Conservation (phyloP, 2,888 invertebrate genomes). For the Pteria penguin region DNA sequence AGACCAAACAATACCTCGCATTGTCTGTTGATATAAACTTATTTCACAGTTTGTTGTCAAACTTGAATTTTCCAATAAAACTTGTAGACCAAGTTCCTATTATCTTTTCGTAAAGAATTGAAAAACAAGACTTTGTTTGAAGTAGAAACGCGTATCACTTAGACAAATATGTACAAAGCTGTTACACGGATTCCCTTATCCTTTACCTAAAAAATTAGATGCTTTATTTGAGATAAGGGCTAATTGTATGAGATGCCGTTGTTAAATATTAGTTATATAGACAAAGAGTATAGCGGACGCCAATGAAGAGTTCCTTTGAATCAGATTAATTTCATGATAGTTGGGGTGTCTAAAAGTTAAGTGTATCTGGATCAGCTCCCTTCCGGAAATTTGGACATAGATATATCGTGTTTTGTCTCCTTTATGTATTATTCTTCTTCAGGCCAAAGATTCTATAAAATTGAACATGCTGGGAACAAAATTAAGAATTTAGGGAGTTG, state of each 20-base stretch:
- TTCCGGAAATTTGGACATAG: neutral
- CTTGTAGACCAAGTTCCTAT: neutral
- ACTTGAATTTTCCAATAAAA: neutral
- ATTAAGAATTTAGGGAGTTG: neutral
- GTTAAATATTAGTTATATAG: neutral
- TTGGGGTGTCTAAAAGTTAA: slow-evolving; percentile 19
- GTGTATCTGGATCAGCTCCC: neutral
- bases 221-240: neutral
- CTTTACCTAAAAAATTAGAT: neutral
- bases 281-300: neutral
- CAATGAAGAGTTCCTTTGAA: slow-evolving; percentile 25
- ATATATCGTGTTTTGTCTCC: neutral
- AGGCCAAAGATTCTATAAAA: neutral
- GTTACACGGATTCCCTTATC: neutral
- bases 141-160: neutral
- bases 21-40: neutral
- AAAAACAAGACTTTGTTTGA: neutral
- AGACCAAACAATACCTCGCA: neutral
- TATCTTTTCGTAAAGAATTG: neutral
- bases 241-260: neutral
- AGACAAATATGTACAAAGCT: neutral
- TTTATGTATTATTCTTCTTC: neutral
- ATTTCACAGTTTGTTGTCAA: neutral
- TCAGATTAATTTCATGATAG: slow-evolving; percentile 22
- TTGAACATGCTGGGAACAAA: neutral